These are phyloP conservation scores for Metellina segmentata DNA, from an alignment of 2,888 invertebrate genomes.

Conservation along the genomic window DNA sequence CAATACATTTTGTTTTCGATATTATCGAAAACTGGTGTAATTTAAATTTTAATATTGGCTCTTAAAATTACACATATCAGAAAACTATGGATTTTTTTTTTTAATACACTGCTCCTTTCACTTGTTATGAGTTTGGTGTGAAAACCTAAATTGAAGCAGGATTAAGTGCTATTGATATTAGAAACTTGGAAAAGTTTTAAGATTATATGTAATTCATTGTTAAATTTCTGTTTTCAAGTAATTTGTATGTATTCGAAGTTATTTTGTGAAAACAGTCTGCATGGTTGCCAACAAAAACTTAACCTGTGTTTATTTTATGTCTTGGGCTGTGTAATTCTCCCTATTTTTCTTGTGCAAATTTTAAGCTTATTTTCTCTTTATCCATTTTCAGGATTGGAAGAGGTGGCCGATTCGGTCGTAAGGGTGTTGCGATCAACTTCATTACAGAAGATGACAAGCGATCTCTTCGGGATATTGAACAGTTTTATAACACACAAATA, in stretches of 20 bases:
- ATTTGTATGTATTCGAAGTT: too few relatives aligned
- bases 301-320: background rate
- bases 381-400: constrained; percentile 92
- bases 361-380: background rate
- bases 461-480: constrained; percentile 97
- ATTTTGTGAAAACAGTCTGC: too few relatives aligned
- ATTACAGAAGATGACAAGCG: constrained; percentile 97
- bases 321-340: background rate
- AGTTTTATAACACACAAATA: constrained; percentile 98
- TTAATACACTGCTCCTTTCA: too few relatives aligned
- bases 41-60: background rate
- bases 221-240: too few relatives aligned
- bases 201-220: too few relatives aligned
- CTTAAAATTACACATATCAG: too few relatives aligned
- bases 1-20: background rate
- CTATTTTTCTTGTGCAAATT: background rate
- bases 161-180: too few relatives aligned
- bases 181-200: too few relatives aligned
- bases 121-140: too few relatives aligned
- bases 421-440: constrained; percentile 99
- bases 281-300: background rate
- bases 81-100: too few relatives aligned
- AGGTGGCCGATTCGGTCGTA: constrained; percentile 99
- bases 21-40: background rate
- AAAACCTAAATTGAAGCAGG: too few relatives aligned